Evolutionary conservation across 2,113 vertebrate genomes (phyloP).

Genomic region (Deroptyus accipitrinus): DNA sequence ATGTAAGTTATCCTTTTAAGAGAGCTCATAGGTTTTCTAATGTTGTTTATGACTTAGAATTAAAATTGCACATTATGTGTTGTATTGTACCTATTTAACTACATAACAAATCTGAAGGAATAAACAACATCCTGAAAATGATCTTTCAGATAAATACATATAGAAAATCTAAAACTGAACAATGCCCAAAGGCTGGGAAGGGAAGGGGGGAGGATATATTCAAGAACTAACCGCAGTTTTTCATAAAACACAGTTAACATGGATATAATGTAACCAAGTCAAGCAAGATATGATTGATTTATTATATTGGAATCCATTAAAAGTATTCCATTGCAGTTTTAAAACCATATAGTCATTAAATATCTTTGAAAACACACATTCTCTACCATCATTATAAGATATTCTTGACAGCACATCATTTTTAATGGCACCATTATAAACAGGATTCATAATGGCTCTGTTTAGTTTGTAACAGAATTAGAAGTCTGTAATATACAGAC

Average conservation of each 20-base stretch:
- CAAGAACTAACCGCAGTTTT: conserved; percentile 9
- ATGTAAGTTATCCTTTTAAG: neutral
- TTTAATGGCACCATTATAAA: conserved; percentile 74
- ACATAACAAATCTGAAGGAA: neutral
- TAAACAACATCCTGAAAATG: neutral
- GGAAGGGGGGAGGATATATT: neutral
- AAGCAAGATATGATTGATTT: conserved; percentile 67
- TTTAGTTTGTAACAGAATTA: conserved; percentile 45
- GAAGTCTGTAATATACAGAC: conserved; percentile 22
- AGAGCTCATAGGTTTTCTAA: neutral
- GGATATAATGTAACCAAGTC: conserved; percentile 32
- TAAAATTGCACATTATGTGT: neutral
- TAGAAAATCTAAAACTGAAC: neutral
- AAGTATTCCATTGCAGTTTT: conserved; percentile 62
- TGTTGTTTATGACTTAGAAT: neutral
- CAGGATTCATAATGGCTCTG: conserved; percentile 60
- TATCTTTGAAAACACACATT: conserved; percentile 64
- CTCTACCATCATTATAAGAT: conserved; percentile 61
- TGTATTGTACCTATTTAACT: neutral
- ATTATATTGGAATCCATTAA: conserved; percentile 68
- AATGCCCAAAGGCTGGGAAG: neutral
- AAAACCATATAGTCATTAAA: conserved; percentile 70
- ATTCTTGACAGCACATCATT: conserved; percentile 74
- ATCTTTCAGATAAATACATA: neutral
- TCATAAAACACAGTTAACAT: conserved; percentile 35